Conservation (phyloP, 2,113 vertebrate genomes). For the Syngnathus typhle region DNA sequence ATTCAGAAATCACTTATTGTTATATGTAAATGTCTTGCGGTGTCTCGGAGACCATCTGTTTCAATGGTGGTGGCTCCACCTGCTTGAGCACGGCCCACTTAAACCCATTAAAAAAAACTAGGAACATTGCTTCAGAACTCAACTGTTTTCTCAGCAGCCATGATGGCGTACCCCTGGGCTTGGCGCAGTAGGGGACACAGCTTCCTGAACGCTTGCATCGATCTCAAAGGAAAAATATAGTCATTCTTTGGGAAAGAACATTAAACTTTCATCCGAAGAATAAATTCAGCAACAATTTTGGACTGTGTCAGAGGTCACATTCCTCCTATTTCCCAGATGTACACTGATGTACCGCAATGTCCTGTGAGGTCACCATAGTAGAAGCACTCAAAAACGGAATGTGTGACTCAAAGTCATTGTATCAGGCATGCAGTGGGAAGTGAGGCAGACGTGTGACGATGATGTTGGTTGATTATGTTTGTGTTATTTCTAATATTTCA, state of each 20-base stretch:
- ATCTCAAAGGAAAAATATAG: conserved; percentile 43
- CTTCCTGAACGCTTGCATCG: conserved; percentile 20
- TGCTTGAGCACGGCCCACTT: conserved; percentile 23
- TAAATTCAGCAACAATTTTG: conserved; percentile 57
- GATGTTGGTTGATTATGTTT: too few species aligned
- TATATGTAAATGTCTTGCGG: conserved; percentile 37
- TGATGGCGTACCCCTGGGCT: conserved; percentile 25
- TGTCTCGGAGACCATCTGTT: conserved; percentile 45
- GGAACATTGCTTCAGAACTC: conserved; percentile 15
- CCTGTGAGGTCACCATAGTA: conserved; percentile 45
- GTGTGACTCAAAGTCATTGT: conserved; percentile 47
- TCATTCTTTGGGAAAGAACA: conserved; percentile 61
- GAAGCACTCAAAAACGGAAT: conserved; percentile 50
- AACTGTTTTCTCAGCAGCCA: conserved; percentile 25
- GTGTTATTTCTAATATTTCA: too few species aligned
- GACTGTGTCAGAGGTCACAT: conserved; percentile 62
- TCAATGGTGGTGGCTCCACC: conserved; percentile 26
- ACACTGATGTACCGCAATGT: conserved; percentile 46
- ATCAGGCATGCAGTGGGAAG: too few species aligned
- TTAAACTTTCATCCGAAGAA: conserved; percentile 63
- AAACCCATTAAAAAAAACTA: conserved; percentile 16
- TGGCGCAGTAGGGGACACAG: conserved; percentile 30
- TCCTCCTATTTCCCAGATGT: conserved; percentile 60
- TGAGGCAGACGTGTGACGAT: too few species aligned
- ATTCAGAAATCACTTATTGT: conserved; percentile 42